A percentile compares a stretch with the other conserved stretches of the same genome.
phyloP scores from a whole-genome alignment of 2,113 vertebrate genomes.

The Oxygymnocypris stewartii region DNA sequence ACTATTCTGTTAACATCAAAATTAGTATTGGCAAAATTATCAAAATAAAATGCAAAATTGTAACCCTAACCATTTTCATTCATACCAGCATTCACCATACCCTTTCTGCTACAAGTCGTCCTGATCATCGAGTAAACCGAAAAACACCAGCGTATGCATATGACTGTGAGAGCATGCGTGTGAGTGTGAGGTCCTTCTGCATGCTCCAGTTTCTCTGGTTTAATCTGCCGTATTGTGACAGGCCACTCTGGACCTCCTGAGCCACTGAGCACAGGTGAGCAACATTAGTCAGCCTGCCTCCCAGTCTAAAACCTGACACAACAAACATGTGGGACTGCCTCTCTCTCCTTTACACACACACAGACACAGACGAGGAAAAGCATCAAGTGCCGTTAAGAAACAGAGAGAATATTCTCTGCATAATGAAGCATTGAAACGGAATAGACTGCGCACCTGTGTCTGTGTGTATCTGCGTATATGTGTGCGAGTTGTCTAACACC shows the following conservation, averaged over 20 bases:
- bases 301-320: slow-evolving; percentile 31
- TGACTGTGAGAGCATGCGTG: neutral
- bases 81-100: neutral
- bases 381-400: neutral
- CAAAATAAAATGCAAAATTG: too few species aligned
- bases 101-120: too few species aligned
- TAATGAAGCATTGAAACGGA: slow-evolving; percentile 43
- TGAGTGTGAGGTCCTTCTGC: slow-evolving; percentile 33
- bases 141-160: slow-evolving; percentile 20
- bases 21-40: neutral
- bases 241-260: slow-evolving; percentile 42
- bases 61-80: neutral
- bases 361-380: slow-evolving; percentile 12
- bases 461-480: slow-evolving; percentile 31
- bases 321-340: slow-evolving; percentile 42
- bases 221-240: slow-evolving; percentile 39
- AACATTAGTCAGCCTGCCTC: slow-evolving; percentile 23
- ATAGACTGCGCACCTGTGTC: slow-evolving; percentile 26
- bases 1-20: neutral
- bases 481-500: slow-evolving; percentile 43
- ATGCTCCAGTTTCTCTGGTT: slow-evolving; percentile 44
- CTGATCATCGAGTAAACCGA: too few species aligned
- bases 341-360: slow-evolving; percentile 23
- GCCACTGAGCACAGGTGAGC: slow-evolving; percentile 41
- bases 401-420: slow-evolving; percentile 24